Evolutionary conservation across 2,113 vertebrate genomes (phyloP).

Genomic region (Coturnix japonica): DNA sequence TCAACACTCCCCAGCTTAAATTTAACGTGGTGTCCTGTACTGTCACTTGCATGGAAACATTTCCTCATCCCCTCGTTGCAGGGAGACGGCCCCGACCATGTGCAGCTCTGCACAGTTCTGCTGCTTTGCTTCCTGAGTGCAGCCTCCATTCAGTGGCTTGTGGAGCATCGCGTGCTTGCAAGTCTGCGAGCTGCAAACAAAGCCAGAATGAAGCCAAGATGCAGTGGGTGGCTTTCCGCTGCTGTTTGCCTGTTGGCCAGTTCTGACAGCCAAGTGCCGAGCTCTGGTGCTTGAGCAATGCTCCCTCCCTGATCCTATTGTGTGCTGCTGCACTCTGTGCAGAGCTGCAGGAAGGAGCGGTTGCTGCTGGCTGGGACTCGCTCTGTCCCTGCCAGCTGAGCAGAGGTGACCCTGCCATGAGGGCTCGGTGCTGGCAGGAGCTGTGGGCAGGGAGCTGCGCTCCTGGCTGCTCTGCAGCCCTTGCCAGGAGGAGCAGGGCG

Average conservation of each 20-base stretch:
- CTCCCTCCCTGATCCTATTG: not conserved
- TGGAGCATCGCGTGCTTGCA: fast-evolving
- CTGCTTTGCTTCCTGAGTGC: fast-evolving
- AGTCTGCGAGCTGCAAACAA: not conserved
- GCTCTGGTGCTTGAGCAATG: not conserved
- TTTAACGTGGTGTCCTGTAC: not conserved
- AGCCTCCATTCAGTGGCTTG: not conserved
- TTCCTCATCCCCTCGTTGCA: not conserved
- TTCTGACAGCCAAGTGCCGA: not conserved
- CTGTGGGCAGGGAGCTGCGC: not conserved
- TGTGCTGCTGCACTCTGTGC: not conserved
- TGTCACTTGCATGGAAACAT: not conserved
- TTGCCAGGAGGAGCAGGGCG: not conserved
- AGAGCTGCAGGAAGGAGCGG: not conserved
- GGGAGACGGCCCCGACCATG: not conserved
- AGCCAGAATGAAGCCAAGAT: not conserved
- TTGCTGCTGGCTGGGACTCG: not conserved
- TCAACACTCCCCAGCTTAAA: fast-evolving
- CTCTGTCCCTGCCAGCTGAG: not conserved
- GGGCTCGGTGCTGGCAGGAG: not conserved
- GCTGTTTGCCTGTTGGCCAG: not conserved
- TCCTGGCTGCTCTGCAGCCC: not conserved
- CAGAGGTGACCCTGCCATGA: not conserved
- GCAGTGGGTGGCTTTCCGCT: not conserved
- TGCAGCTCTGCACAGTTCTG: not conserved